Conservation (phyloP, 2,888 invertebrate species). For the Psylliodes chrysocephalus region DNA sequence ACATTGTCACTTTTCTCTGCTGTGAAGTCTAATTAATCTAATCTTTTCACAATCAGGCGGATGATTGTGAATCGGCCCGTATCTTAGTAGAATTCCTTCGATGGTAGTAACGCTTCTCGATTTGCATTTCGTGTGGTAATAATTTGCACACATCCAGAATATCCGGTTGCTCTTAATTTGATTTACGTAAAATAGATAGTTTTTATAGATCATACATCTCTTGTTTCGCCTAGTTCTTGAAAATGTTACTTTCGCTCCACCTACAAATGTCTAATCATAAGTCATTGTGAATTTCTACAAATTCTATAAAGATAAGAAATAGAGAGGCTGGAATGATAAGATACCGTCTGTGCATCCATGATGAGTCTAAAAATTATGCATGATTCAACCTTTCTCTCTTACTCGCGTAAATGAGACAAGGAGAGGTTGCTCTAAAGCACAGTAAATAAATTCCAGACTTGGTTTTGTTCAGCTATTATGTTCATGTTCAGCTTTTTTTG, state of each 20-base stretch:
- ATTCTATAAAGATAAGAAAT: no score
- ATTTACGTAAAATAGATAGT: slow-evolving; percentile 53
- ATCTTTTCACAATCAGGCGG: slow-evolving; percentile 45
- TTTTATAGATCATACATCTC: slow-evolving; percentile 51
- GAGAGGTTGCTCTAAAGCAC: no score
- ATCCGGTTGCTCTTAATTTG: slow-evolving; percentile 46
- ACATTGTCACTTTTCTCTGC: not conserved
- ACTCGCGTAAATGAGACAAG: no score
- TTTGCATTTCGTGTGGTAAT: slow-evolving; percentile 54
- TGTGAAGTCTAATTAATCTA: not conserved
- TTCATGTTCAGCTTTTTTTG: no score
- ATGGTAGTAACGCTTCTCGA: slow-evolving; percentile 48
- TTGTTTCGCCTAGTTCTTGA: slow-evolving; percentile 49
- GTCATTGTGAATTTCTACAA: not conserved
- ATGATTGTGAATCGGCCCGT: slow-evolving; percentile 49
- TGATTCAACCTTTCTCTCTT: no score
- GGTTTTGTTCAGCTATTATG: no score
- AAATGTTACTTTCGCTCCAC: slow-evolving; percentile 16
- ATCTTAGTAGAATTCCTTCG: slow-evolving; percentile 44
- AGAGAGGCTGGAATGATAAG: no score
- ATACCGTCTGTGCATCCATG: no score
- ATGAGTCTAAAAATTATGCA: no score
- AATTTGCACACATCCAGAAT: slow-evolving; percentile 56
- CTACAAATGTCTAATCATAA: slow-evolving; percentile 7
- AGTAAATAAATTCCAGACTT: no score